Evolutionary conservation across 1,140 invertebrate species (phyloP).

Genomic region (Mycetomoellerius zeteki): DNA sequence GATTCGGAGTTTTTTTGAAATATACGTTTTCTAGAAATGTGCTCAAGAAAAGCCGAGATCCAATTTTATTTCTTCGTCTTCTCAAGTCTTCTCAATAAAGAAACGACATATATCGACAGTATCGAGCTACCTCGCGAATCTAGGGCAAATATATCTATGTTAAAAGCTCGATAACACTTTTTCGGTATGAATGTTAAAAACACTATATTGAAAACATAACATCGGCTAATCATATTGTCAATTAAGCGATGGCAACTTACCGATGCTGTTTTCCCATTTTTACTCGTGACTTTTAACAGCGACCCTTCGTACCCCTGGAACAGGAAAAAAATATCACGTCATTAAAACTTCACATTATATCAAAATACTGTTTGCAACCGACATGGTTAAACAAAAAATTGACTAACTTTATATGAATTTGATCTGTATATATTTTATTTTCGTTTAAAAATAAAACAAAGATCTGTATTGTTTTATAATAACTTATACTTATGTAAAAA

Average conservation of each 20-base stretch:
- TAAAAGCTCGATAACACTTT: slow-evolving; percentile 44
- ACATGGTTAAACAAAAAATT: slow-evolving; percentile 18
- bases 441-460: neutral
- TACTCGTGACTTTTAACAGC: slow-evolving; percentile 99
- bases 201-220: neutral
- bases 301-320: slow-evolving; percentile 99
- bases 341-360: slow-evolving; percentile 12
- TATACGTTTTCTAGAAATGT: slow-evolving; percentile 55
- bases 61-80: slow-evolving; percentile 43
- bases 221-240: slow-evolving; percentile 3
- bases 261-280: slow-evolving; percentile 99
- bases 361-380: neutral
- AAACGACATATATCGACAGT: slow-evolving; percentile 43
- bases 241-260: slow-evolving; percentile 90
- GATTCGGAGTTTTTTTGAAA: slow-evolving; percentile 59
- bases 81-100: slow-evolving; percentile 24
- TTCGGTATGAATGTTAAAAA: slow-evolving; percentile 8
- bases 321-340: slow-evolving; percentile 82
- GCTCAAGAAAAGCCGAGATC: slow-evolving; percentile 45
- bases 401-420: neutral
- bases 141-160: slow-evolving; percentile 54
- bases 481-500: neutral
- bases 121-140: slow-evolving; percentile 42
- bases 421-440: neutral
- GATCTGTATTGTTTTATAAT: neutral